Base-by-base conservation (phyloP, 2,888 invertebrate genomes). In the Lissonota sp. region DNA sequence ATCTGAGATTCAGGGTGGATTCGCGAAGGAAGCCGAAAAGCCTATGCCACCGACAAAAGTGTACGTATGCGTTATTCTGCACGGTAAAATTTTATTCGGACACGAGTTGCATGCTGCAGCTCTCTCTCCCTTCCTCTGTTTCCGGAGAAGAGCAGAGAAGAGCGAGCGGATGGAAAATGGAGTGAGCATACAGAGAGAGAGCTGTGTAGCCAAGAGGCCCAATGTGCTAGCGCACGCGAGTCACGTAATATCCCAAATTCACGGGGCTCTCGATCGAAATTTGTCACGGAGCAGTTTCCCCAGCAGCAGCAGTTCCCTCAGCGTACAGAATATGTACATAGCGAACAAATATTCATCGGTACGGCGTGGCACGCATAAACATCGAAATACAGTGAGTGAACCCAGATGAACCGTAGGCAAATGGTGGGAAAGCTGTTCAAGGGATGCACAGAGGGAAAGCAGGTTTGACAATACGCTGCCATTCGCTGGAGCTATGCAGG, bases 191-290 rank as follows among this genome's bases (percentile, higher is more conserved):
- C 26, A 53, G 51, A 40, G 16, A 26, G 26, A 26, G 26, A 26
- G 26, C 1, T 26, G 26, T 26, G 26, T 26, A 26, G 26, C 26
- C 26, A 26, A 26, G 26, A 26, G 26, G 26, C 26, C 14, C 40
- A 62, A 46, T 66, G 66, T 71, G 44, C 62, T 60, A 63, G 53
- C 51, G 84, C 80, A 90, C 72, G 84, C 89, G 46, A 84, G 87
- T 90, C 90, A 90, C 90, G 90, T 90, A 89, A 84, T 71, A 82
- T 85, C 77, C 85, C 84, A 84, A 88, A 89, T 88, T 87, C 87
- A 83, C 87, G 76, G 69, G 72, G 79, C 84, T 79, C 84, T 74
- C 84, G 84, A 84, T 86, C 83, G 85, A 88, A 90, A 89, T 90
- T 90, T 85, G 87, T 89, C 86, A 85, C 83, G 81, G 63, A 42